phyloP scores from a whole-genome alignment of 1,140 invertebrate genomes.

The Drosophila ambigua region DNA sequence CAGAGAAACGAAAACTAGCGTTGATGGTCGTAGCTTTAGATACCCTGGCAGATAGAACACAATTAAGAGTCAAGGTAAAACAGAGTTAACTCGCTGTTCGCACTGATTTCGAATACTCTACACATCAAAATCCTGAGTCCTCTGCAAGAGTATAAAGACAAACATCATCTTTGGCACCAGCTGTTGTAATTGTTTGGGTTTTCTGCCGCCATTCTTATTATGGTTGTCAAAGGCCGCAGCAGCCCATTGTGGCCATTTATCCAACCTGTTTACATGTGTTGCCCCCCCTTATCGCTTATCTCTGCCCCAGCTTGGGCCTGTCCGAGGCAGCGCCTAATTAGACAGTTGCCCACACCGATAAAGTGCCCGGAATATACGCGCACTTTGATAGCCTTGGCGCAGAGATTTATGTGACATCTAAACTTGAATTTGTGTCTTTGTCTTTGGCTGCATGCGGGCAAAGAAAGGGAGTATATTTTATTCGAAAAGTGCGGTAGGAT shows the following conservation, averaged over 20 bases:
- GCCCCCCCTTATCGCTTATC: slow-evolving; percentile 47
- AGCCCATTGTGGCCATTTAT: slow-evolving; percentile 4
- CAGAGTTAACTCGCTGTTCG: no score
- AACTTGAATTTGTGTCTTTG: slow-evolving; percentile 53
- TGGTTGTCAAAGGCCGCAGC: slow-evolving; percentile 12
- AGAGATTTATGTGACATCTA: slow-evolving; percentile 66
- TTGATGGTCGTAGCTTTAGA: no score
- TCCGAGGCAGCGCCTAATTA: slow-evolving; percentile 57
- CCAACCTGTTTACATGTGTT: slow-evolving; percentile 53
- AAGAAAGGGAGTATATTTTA: not conserved
- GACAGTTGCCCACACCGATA: slow-evolving; percentile 45
- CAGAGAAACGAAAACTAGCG: not conserved
- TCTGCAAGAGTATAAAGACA: not conserved
- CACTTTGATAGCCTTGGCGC: slow-evolving; percentile 6
- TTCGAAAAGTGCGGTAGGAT: slow-evolving; percentile 8
- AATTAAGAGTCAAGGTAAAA: no score
- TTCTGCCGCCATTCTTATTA: slow-evolving; percentile 30
- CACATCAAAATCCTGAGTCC: no score
- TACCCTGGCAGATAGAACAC: no score
- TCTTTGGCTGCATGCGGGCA: slow-evolving; percentile 40
- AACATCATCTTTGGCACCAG: slow-evolving; percentile 33
- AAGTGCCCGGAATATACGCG: slow-evolving; percentile 57
- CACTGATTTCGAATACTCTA: no score
- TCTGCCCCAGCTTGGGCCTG: slow-evolving; percentile 7
- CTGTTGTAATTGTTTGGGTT: slow-evolving; percentile 34